phyloP scores from a whole-genome alignment of 2,113 vertebrate genomes.

The Pseudorectes ferrugineus region DNA sequence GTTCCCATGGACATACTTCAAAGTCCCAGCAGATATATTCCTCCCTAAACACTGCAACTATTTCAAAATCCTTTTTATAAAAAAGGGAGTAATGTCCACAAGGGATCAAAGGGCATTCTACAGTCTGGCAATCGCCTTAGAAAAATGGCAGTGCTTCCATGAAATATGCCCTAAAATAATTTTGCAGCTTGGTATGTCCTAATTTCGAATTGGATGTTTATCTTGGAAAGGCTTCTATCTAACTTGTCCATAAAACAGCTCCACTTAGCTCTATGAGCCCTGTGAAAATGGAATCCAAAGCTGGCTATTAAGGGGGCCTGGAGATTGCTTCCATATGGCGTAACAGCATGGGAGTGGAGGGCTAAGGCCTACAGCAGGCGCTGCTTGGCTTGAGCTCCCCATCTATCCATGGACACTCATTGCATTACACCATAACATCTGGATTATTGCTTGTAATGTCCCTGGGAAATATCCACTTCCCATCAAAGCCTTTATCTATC shows the following conservation, averaged over 20 bases:
- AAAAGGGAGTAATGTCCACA: slow-evolving; percentile 80
- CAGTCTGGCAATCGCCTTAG: slow-evolving; percentile 88
- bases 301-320: slow-evolving; percentile 92
- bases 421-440: slow-evolving; percentile 97
- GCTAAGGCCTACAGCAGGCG: slow-evolving; percentile 82
- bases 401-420: slow-evolving; percentile 91
- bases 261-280: slow-evolving; percentile 96
- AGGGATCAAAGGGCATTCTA: slow-evolving; percentile 88
- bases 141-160: slow-evolving; percentile 86
- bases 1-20: slow-evolving; percentile 78
- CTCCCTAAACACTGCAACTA: slow-evolving; percentile 76
- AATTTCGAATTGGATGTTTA: slow-evolving; percentile 92
- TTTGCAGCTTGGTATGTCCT: slow-evolving; percentile 80
- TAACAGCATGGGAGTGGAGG: slow-evolving; percentile 92
- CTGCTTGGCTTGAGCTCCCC: slow-evolving; percentile 87
- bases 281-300: slow-evolving; percentile 93
- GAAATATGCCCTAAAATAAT: slow-evolving; percentile 93
- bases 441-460: slow-evolving; percentile 96
- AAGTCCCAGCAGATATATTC: slow-evolving; percentile 75
- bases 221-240: slow-evolving; percentile 99
- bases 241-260: slow-evolving; percentile 96
- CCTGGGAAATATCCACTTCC: slow-evolving; percentile 96
- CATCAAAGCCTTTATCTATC: slow-evolving; percentile 92
- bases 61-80: slow-evolving; percentile 78
- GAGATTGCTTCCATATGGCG: slow-evolving; percentile 99